Base-by-base conservation (phyloP, 2,888 invertebrate species). In the Chelonus formosanus region DNA sequence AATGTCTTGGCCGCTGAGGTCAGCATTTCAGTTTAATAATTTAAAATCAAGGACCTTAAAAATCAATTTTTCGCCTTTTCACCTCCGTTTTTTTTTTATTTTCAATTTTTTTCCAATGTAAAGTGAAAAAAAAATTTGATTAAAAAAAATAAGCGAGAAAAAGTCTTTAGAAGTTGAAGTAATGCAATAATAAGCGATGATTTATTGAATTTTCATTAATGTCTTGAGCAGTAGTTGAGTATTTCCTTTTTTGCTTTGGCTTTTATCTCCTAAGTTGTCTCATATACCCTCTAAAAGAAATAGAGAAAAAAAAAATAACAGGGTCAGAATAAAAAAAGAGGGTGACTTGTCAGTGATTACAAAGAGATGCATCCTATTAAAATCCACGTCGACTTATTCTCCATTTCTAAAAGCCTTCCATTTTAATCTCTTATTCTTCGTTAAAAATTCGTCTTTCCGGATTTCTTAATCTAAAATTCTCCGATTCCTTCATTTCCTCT, bases 361-460 rank as follows among this genome's bases (percentile, higher is more conserved):
- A 35, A 48, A 40, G 3, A 63, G 55, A 63, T 44, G 63, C 55
- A 63, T 63, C 36, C 45, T 55, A 63, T 63, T 55, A 36, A 47
- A 63, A 63, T 55, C 48, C 55, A 4, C 40, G 36, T 36, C 7
- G 35, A 10, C 32, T 20, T 40, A 57, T 57, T 32, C 40, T 10
- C 43, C 57, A 43, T 56, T 40, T 40, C 6, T 40, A 5, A 40
- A 40, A 40, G 40, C n/a, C 50, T 31, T 60, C 35, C 32, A 52
- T 31, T 60, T 60, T 60, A 60, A 60, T 60, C 60, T 60, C 52
- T 60, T 43, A 43, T 36, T 32, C 52, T 50, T 40, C 40, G 40
- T 40, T 40, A 40, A 40, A 40, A 40, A n/a, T 5, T 20, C 5
- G 5, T 60, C 32, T 40, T 50, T 31, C 36, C 3, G 31, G 8